Evolutionary conservation across 2,888 invertebrate genomes (phyloP).

Genomic region (Drosophila merina): DNA sequence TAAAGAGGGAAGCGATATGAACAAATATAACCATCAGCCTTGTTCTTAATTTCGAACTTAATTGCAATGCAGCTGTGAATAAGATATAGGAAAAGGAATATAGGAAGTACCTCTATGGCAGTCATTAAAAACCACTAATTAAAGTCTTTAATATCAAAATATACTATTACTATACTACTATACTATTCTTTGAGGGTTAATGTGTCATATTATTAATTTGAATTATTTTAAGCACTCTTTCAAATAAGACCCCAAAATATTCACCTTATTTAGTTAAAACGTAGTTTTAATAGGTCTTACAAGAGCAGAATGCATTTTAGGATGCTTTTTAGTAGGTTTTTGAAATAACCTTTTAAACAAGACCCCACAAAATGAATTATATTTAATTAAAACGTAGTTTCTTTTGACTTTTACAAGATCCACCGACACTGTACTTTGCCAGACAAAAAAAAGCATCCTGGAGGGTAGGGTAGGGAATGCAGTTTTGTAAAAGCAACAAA

Average conservation of each 20-base stretch:
- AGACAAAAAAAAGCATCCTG: conserved; percentile 8
- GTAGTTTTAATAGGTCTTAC: no score
- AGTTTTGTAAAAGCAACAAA: conserved; percentile 24
- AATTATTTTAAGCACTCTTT: neutral
- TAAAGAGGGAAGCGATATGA: neutral
- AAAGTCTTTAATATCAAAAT: no score
- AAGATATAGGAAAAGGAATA: neutral
- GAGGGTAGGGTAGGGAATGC: conserved; percentile 22
- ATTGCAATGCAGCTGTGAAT: neutral
- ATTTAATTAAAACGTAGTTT: no score
- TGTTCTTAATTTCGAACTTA: neutral
- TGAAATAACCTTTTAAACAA: neutral
- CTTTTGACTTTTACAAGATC: neutral
- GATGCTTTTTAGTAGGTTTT: no score
- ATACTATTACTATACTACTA: no score
- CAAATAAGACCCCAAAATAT: neutral
- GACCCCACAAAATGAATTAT: neutral
- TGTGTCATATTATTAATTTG: neutral
- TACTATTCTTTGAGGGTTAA: neutral
- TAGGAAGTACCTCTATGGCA: no score
- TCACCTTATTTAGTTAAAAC: no score
- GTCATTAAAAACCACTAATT: no score
- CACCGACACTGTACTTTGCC: conserved; percentile 27
- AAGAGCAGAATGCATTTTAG: no score
- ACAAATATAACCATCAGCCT: neutral